Base-by-base conservation (phyloP, 2,888 invertebrate species). In the Aporophyla nigra region DNA sequence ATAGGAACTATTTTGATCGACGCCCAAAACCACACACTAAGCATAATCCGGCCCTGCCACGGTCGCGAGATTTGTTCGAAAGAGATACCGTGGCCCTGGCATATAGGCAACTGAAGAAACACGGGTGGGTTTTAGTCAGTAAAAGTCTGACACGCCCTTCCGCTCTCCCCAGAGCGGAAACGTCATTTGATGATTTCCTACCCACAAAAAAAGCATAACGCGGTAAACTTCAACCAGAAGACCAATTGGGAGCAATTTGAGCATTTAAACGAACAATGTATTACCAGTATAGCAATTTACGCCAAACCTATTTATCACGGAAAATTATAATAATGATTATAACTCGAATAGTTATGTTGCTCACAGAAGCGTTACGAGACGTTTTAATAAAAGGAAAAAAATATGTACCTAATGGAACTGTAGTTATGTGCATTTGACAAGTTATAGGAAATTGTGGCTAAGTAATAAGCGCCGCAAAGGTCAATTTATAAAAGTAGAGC, bases 251-350 rank as follows among this genome's bases (percentile, higher is more conserved):
- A 40, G 63, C 49, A 82, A 82, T 82, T 85, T 76, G 59, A 69
- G 67, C 69, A 79, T 76, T 86, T 83, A 86, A 65, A 68, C 49
- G 76, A 75, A 87, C 78, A 81, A 78, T 79, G 83, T 76, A 54
- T 70, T 43, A 54, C 27, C 54, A 33, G 65, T 72, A 49, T 51
- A 75, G 76, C 72, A 77, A 86, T 88, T 86, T 77, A 69, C 65
- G 43, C 74, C 61, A 46, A 71, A 71, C 66, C 68, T 78, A 73
- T 82, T 86, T 88, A 81, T 76, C 65, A 77, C 21, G 43, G 61
- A 54, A 43, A 58, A 85, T 80, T 78, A 84, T 80, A 66, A 71
- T 84, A 86, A 88, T 87, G 21, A 59, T 80, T 54, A 79, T 74
- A 63, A 77, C 46, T 74, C 33, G 63, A 67, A 83, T 77, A 77